Evolutionary conservation across 2,113 vertebrate species (phyloP), one percentile per base, ranked within the genome.

Genomic region (Etheostoma cragini): DNA sequence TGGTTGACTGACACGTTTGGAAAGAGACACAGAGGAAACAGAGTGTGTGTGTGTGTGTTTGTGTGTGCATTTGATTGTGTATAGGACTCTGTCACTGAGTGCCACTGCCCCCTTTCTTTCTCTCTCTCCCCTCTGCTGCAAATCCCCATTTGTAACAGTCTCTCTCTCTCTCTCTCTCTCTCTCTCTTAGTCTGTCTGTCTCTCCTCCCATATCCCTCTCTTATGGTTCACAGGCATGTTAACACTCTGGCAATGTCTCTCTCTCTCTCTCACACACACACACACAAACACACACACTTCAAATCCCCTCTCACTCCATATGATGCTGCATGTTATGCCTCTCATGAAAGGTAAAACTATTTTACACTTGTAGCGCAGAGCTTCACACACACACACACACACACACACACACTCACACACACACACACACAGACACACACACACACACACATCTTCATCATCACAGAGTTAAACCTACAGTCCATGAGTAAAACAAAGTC

Each of bases 41-140:
- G 68, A 75, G 81, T 53, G 84, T 85, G 70, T 85, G 83, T 87
- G 74, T 86, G 75, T 61, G 80, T 70, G 76, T 81, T 73, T 83
- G 87, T 79, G 86, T 81, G 90, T 42, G 80, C 77, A 82, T 90
- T 82, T 83, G 87, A 77, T 78, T 87, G 88, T 90, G 87, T 86
- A 88, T 83, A 88, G 89, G 84, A 88, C 90, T 93, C 92, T 94
- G 91, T 85, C 90, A 92, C 92, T 88, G 89, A 92, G 85, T 94
- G 89, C 91, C 93, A 94, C 90, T 89, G 91, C 93, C 91, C 92
- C 93, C 93, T 90, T 93, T 91, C 91, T 92, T 91, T 93, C 82
- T 85, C 74, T 93, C 82, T 85, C 75, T 93, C 89, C 87, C 82
- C 85, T 83, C 89, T 90, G 81, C 78, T 87, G 86, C 88, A 92